phyloP scores from a whole-genome alignment of 2,797 vertebrate species.

The Parauchenoglanis ngamensis region DNA sequence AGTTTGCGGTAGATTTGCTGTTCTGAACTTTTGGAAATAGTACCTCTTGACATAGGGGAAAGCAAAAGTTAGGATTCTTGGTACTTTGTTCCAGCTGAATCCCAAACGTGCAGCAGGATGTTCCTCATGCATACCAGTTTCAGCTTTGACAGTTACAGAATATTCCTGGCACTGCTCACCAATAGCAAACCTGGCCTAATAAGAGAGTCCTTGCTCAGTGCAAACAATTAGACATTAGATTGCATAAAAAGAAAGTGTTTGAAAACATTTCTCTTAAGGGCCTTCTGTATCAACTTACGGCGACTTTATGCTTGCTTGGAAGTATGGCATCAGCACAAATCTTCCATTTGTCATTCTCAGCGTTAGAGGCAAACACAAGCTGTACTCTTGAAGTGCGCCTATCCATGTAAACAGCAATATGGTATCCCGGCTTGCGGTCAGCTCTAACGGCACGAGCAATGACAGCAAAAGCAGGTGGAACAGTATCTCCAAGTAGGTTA shows the following conservation, averaged over 20 bases:
- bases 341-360: conserved; percentile 75
- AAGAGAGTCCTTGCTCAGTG: neutral
- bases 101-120: conserved; percentile 76
- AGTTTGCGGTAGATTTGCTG: neutral
- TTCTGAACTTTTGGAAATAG: conserved; percentile 12
- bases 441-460: conserved; percentile 72
- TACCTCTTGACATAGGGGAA: conserved; percentile 69
- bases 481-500: conserved; percentile 70
- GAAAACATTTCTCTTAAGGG: neutral
- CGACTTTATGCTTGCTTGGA: conserved; percentile 79
- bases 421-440: conserved; percentile 77
- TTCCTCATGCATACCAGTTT: conserved; percentile 75
- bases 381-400: conserved; percentile 70
- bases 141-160: conserved; percentile 66
- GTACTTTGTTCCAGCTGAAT: conserved; percentile 76
- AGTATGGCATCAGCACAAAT: conserved; percentile 78
- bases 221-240: too few relatives aligned
- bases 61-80: conserved; percentile 67
- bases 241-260: neutral
- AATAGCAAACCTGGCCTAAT: conserved; percentile 79
- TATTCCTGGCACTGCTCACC: conserved; percentile 80
- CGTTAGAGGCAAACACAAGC: conserved; percentile 75
- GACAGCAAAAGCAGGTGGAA: conserved; percentile 68
- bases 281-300: conserved; percentile 67
- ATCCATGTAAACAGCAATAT: conserved; percentile 76